phyloP scores from a whole-genome alignment of 2,888 invertebrate genomes.

The Ommatoiulus sabulosus region DNA sequence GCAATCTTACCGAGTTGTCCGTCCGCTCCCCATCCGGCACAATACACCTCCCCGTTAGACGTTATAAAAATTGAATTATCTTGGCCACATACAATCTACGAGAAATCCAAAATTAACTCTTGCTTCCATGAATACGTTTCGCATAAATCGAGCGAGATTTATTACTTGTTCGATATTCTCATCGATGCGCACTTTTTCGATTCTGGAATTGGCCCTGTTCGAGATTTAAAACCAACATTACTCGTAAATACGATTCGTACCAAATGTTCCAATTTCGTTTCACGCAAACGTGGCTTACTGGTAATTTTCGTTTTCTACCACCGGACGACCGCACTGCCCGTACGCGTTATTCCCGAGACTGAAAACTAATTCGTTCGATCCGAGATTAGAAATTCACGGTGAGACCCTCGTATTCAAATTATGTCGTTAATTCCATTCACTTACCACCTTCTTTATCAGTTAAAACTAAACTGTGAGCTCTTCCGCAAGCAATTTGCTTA shows the following conservation, averaged over 20 bases:
- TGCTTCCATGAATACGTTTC: not conserved
- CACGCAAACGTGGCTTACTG: slow-evolving; percentile 60
- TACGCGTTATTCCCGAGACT: slow-evolving; percentile 91
- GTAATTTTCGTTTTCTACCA: slow-evolving; percentile 82
- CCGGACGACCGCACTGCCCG: slow-evolving; percentile 90
- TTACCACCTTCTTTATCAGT: slow-evolving; percentile 79
- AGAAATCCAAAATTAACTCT: not conserved
- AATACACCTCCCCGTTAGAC: slow-evolving; percentile 81
- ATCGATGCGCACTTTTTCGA: not conserved
- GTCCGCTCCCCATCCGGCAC: slow-evolving; percentile 95
- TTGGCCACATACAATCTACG: slow-evolving; percentile 82
- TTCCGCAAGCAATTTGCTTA: slow-evolving; percentile 78
- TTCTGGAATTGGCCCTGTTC: not conserved
- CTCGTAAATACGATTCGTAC: not conserved
- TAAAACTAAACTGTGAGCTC: slow-evolving; percentile 86
- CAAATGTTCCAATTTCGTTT: not conserved
- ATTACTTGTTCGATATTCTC: slow-evolving; percentile 65
- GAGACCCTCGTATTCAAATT: not conserved
- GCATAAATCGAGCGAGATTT: not conserved
- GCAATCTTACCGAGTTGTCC: slow-evolving; percentile 82
- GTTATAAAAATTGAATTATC: slow-evolving; percentile 90
- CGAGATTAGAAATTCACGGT: not conserved
- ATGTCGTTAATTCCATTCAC: not conserved
- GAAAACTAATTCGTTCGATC: slow-evolving; percentile 72
- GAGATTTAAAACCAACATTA: not conserved